Conservation (phyloP, 2,888 invertebrate species). For the Embidobia sp. region DNA sequence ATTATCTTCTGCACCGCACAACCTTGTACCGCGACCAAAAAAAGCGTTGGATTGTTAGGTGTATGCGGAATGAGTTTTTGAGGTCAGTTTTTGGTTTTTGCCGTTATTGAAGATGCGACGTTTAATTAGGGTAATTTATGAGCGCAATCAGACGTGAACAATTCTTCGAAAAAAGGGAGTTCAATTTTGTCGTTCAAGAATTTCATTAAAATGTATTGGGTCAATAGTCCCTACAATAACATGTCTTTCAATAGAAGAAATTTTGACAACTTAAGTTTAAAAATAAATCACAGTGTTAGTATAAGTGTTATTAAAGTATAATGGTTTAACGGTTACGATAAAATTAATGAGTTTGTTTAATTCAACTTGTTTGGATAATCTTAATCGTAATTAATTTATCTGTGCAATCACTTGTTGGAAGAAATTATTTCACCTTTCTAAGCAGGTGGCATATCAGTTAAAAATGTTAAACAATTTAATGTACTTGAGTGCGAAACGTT, state of each 20-base stretch:
- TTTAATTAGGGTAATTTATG: slow-evolving; percentile 58
- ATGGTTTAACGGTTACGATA: too few species aligned
- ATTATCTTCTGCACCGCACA: slow-evolving; percentile 20
- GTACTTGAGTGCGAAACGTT: neutral
- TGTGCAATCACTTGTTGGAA: too few species aligned
- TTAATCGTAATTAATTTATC: too few species aligned
- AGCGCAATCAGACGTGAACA: slow-evolving; percentile 40
- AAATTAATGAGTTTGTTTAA: too few species aligned
- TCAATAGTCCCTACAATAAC: slow-evolving; percentile 2
- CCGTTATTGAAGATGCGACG: slow-evolving; percentile 28
- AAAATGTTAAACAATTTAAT: neutral
- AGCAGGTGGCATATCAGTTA: slow-evolving; percentile 6
- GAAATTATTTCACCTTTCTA: slow-evolving; percentile 26
- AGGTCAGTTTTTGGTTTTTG: slow-evolving; percentile 39
- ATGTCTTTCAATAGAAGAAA: neutral
- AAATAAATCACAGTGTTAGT: too few species aligned
- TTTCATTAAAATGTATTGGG: slow-evolving; percentile 43
- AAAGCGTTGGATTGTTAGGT: slow-evolving; percentile 31
- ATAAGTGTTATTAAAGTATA: too few species aligned
- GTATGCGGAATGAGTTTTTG: slow-evolving; percentile 30
- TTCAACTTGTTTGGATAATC: too few species aligned
- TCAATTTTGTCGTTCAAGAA: slow-evolving; percentile 35
- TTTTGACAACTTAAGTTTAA: neutral
- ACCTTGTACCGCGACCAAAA: slow-evolving; percentile 18
- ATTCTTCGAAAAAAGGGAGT: slow-evolving; percentile 46